These are phyloP conservation scores for Drosophila subquinaria DNA, from an alignment of 2,888 invertebrate species.

Conservation along the genomic window DNA sequence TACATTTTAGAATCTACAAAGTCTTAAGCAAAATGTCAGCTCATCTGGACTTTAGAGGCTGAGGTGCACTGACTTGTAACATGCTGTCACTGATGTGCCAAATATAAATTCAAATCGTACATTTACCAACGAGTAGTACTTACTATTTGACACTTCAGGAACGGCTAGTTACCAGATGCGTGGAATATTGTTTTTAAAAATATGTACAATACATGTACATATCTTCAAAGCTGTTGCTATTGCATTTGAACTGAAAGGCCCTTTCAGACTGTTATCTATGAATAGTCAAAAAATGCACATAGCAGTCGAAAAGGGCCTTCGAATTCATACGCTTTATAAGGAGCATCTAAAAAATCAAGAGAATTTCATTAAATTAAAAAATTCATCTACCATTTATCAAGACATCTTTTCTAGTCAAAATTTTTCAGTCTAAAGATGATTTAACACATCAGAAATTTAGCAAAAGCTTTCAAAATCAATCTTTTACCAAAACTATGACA, in stretches of 20 bases:
- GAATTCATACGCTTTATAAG: conserved; percentile 15
- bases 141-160: conserved; percentile 61
- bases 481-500: too few relatives aligned
- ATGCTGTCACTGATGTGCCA: conserved; percentile 59
- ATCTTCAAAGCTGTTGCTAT: neutral
- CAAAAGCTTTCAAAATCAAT: neutral
- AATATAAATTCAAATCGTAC: conserved; percentile 43
- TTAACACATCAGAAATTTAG: neutral
- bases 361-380: too few relatives aligned
- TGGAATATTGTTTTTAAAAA: neutral
- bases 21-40: neutral
- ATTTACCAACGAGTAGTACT: conserved; percentile 19
- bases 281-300: conserved; percentile 40
- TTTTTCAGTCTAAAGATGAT: neutral
- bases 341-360: too few relatives aligned
- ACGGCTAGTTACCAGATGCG: conserved; percentile 53
- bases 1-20: neutral
- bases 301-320: conserved; percentile 44
- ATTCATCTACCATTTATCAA: too few relatives aligned
- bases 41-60: neutral
- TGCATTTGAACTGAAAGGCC: conserved; percentile 37
- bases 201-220: too few relatives aligned
- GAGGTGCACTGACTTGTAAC: conserved; percentile 34
- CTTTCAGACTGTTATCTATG: conserved; percentile 54
- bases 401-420: too few relatives aligned